A percentile compares a stretch with the other conserved stretches of the same genome.
Evolutionary conservation across 2,113 vertebrate species (phyloP).

Genomic region (Vicugna pacos): DNA sequence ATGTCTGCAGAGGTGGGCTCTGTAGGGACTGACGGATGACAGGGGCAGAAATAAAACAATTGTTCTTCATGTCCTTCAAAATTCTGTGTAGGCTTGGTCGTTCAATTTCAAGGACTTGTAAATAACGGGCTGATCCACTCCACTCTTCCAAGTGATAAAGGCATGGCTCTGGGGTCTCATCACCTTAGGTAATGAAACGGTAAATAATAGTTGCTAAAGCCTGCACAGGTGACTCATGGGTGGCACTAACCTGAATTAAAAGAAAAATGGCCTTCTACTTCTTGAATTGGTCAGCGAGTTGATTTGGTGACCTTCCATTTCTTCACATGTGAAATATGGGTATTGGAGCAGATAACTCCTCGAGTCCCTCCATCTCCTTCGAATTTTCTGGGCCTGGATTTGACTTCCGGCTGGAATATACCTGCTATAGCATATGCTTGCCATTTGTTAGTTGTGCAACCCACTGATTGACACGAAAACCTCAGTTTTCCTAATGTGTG

Average conservation of each 20-base stretch:
- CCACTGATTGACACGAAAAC: neutral
- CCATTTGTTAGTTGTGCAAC: neutral
- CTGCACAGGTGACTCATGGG: neutral
- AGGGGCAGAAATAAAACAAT: neutral
- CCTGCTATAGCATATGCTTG: neutral
- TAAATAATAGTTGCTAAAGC: neutral
- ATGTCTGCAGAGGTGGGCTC: neutral
- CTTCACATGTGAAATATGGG: neutral
- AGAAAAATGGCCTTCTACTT: neutral
- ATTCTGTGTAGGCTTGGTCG: neutral
- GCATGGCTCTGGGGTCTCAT: fast-evolving
- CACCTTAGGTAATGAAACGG: neutral
- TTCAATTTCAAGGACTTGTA: neutral
- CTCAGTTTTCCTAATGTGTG: neutral
- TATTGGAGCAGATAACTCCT: neutral
- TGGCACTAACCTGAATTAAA: neutral
- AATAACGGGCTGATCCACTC: neutral
- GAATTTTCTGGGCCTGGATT: neutral
- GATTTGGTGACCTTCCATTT: neutral
- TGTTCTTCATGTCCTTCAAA: neutral
- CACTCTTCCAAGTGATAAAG: neutral
- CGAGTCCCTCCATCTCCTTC: neutral
- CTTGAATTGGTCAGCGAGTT: neutral
- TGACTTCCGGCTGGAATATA: neutral
- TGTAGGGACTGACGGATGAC: neutral